Evolutionary conservation across 2,797 vertebrate species (phyloP).

Genomic region (Peromyscus nudipes): DNA sequence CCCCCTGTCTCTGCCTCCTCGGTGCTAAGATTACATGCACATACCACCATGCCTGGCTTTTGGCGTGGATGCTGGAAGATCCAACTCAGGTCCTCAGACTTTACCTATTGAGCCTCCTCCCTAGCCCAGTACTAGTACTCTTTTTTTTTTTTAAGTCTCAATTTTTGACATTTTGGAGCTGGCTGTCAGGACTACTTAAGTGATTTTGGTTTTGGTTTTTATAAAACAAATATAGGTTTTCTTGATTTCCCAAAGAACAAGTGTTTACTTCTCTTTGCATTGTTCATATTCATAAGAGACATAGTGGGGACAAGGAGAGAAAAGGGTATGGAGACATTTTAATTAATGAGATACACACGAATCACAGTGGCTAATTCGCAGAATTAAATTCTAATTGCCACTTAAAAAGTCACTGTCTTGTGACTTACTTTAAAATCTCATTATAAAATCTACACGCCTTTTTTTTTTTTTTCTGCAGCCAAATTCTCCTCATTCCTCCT

Average conservation of each 20-base stretch:
- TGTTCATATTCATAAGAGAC: conserved; percentile 22
- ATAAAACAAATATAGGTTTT: background rate
- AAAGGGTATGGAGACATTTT: background rate
- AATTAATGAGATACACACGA: background rate
- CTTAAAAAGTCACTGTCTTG: conserved; percentile 31
- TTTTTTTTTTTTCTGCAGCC: background rate
- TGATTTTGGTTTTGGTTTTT: background rate
- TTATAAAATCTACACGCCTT: background rate
- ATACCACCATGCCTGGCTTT: background rate
- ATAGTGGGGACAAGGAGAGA: background rate
- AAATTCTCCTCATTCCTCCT: background rate
- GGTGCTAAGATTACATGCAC: background rate
- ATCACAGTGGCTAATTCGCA: conserved; percentile 13
- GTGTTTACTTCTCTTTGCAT: background rate
- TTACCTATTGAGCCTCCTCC: background rate
- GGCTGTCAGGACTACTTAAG: rapidly evolving
- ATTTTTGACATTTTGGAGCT: background rate
- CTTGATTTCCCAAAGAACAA: background rate
- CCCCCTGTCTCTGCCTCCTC: background rate
- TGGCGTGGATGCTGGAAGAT: too few species aligned
- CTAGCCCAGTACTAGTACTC: background rate
- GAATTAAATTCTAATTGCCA: conserved; percentile 34
- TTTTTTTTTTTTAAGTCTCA: background rate
- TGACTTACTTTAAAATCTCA: conserved; percentile 33
- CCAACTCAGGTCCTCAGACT: background rate